Base-by-base conservation (phyloP, 2,113 vertebrate genomes). In the Chelonoidis abingdonii region DNA sequence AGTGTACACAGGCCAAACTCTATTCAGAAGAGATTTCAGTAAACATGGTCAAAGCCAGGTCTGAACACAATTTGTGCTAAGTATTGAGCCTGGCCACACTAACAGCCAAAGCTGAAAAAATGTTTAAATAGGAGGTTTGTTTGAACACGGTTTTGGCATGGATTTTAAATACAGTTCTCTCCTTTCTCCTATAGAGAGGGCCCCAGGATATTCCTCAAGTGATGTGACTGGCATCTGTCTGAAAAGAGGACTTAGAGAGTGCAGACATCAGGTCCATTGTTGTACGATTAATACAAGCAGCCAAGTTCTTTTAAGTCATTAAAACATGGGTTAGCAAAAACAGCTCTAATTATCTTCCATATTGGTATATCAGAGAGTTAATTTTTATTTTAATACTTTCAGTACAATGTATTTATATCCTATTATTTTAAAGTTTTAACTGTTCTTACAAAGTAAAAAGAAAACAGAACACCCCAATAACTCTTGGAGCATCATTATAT, bases 391-490 rank as follows among this genome's bases (percentile, higher is more conserved):
- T n/a, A 62, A 38, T 35, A 72, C 2, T 80, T 92, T 54, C 80
- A 44, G 72, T 17, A 90, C 90, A 88, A 76, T 27, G 6, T 14
- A 72, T 44, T 72, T 54, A 88, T 75, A 75, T 4, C 1, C 4
- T 56, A 24, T 25, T 31, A 75, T 47, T 62, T 10, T 79, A 86
- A 49, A 81, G 8, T 38, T n/a, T 38, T 56, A 57, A 41, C 80
- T 91, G 27, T 54, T n/a, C 75, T 35, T 65, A 44, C 72, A 75
- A 83, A 88, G 84, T 79, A 35, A 84, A 80, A 76, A 31, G 44
- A 84, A 96, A 94, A 89, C 65, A 97, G 93, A 96, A 98, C 90
- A 94, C 92, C 94, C 96, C 97, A 98, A 98, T 97, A 98, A 98
- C 93, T 98, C 97, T 92, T 97, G 95, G 96, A 97, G 97, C 96